Evolutionary conservation across 1,140 invertebrate species (phyloP).

Genomic region (Ctenoplectra terminalis): DNA sequence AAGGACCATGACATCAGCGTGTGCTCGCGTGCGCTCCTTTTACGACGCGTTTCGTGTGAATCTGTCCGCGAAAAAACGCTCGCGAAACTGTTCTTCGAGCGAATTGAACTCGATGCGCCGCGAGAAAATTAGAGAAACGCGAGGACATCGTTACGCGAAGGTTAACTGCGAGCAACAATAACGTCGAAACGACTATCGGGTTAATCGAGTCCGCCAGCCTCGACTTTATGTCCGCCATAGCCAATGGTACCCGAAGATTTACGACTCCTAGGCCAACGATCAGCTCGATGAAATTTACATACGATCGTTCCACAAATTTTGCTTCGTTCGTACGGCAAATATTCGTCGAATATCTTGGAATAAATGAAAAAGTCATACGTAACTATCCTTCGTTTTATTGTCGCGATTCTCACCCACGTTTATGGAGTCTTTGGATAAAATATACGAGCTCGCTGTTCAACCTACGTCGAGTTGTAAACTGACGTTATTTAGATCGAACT

Average conservation of each 20-base stretch:
- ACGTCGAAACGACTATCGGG: too few relatives aligned
- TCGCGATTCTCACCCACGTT: conserved; percentile 1
- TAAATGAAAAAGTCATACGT: conserved; percentile 16
- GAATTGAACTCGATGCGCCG: neutral
- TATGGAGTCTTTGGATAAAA: neutral
- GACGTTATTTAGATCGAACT: neutral
- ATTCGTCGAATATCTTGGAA: neutral
- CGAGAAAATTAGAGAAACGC: too few relatives aligned
- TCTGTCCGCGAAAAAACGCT: neutral
- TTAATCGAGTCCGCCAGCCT: neutral
- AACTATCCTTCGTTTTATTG: neutral
- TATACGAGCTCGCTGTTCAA: neutral
- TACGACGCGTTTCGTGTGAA: conserved; percentile 1
- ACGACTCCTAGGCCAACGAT: neutral
- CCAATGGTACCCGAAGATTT: neutral
- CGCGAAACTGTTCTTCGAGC: neutral
- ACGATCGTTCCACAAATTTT: neutral
- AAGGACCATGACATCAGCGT: conserved; percentile 57
- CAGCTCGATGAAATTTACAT: conserved; percentile 27
- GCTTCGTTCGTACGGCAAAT: too few relatives aligned
- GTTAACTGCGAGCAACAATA: neutral
- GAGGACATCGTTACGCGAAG: neutral
- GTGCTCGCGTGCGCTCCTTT: conserved; percentile 16
- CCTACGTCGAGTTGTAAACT: neutral
- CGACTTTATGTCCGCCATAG: conserved; percentile 4